Percentiles rank a stretch among this genome's conserved stretches.
phyloP scores from a whole-genome alignment of 2,888 invertebrate species.

The Netelia fuscicornis region DNA sequence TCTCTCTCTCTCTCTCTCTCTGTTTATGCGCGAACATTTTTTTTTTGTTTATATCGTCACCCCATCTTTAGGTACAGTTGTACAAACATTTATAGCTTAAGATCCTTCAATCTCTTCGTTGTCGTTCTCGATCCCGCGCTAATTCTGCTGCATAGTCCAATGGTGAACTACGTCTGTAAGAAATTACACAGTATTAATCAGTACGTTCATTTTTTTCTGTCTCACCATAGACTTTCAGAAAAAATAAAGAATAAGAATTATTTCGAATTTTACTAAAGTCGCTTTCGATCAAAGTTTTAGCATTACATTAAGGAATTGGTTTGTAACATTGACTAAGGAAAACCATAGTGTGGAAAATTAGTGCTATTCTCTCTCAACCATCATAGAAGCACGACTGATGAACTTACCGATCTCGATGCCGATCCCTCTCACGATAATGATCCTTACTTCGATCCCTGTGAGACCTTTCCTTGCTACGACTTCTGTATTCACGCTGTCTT shows the following conservation, averaged over 20 bases:
- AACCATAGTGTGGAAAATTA: no score
- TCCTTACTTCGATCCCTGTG: constrained; percentile 81
- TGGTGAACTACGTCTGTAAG: constrained; percentile 80
- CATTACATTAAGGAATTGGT: no score
- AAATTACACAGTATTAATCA: constrained; percentile 21
- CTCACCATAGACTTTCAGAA: neutral
- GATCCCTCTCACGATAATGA: constrained; percentile 81
- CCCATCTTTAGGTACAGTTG: constrained; percentile 74
- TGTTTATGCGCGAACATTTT: constrained; percentile 24
- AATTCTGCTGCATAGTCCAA: constrained; percentile 83
- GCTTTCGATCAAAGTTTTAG: no score
- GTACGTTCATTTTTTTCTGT: neutral
- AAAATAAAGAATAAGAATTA: constrained; percentile 10
- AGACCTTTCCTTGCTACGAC: constrained; percentile 82
- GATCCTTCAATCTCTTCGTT: constrained; percentile 80
- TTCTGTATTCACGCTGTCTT: constrained; percentile 82
- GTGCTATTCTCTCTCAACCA: no score
- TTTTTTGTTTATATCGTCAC: constrained; percentile 38
- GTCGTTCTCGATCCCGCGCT: constrained; percentile 83
- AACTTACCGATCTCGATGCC: constrained; percentile 80
- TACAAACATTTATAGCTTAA: constrained; percentile 73
- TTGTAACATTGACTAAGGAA: no score
- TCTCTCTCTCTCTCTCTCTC: constrained; percentile 21
- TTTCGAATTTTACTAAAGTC: no score
- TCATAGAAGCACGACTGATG: neutral